These are phyloP conservation scores for Agrotis segetum DNA, from an alignment of 2,888 invertebrate genomes.

Conservation along the genomic window DNA sequence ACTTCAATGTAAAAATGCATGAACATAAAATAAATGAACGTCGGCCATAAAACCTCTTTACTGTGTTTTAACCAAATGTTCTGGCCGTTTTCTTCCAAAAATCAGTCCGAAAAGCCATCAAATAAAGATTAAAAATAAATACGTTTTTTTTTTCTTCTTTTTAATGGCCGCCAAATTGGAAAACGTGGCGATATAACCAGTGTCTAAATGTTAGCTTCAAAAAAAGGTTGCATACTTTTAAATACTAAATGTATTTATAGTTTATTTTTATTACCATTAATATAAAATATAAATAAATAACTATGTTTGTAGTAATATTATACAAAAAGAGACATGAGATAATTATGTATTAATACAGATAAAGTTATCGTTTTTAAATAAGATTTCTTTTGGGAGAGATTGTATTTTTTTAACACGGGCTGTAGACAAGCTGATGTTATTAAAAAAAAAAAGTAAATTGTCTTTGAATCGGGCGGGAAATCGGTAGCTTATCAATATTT, in stretches of 20 bases:
- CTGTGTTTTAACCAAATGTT: slow-evolving; percentile 35
- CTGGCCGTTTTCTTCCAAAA: slow-evolving; percentile 30
- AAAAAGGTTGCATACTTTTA: slow-evolving; percentile 4
- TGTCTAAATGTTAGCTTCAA: slow-evolving; percentile 3
- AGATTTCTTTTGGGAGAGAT: not conserved
- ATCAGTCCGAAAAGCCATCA: slow-evolving; percentile 23
- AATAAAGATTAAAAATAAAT: slow-evolving; percentile 39
- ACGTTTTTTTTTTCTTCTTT: slow-evolving; percentile 18
- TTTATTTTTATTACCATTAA: not conserved
- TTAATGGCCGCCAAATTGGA: slow-evolving; percentile 13
- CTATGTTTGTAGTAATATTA: too few relatives aligned
- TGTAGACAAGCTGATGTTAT: not conserved
- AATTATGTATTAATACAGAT: too few relatives aligned
- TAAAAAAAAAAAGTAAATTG: not conserved
- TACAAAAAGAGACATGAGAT: too few relatives aligned
- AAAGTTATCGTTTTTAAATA: not conserved
- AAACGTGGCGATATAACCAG: slow-evolving; percentile 27
- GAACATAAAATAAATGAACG: slow-evolving; percentile 36
- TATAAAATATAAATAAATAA: too few relatives aligned
- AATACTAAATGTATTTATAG: not conserved
- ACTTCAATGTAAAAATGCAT: slow-evolving; percentile 34
- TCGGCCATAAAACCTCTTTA: slow-evolving; percentile 38
- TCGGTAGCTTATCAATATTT: too few relatives aligned
- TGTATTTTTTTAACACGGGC: not conserved
- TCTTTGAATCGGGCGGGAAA: not conserved